These are phyloP conservation scores for Sylvia atricapilla DNA, from an alignment of 2,113 vertebrate genomes.

Conservation along the genomic window DNA sequence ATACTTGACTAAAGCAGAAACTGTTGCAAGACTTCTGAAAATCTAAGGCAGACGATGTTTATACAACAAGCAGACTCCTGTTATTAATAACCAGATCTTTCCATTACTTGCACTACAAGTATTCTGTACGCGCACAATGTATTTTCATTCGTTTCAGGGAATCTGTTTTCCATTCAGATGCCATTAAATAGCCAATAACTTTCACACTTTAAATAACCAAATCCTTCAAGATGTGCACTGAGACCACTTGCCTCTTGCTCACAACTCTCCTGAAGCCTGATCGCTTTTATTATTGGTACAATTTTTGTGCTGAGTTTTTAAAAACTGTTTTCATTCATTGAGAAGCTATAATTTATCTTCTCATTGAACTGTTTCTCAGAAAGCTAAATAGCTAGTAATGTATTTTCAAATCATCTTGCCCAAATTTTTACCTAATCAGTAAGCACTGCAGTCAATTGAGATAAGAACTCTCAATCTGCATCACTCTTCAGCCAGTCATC, in stretches of 20 bases:
- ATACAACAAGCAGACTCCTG: constrained; percentile 42
- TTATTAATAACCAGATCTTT: constrained; percentile 63
- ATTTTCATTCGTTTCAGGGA: constrained; percentile 14
- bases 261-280: not conserved
- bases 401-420: not conserved
- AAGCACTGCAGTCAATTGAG: not conserved
- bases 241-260: constrained; percentile 18
- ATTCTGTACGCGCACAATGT: not conserved
- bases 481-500: not conserved
- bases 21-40: constrained; percentile 25
- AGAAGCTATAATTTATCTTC: not conserved
- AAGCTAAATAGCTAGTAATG: not conserved
- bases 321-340: constrained; percentile 8
- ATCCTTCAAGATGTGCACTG: constrained; percentile 45
- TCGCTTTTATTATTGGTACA: not conserved
- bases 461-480: not conserved
- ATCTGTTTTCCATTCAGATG: constrained; percentile 54
- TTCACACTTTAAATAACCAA: constrained; percentile 56
- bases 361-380: not conserved
- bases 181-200: constrained; percentile 52
- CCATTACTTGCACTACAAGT: constrained; percentile 58
- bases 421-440: not conserved
- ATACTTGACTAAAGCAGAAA: constrained; percentile 26
- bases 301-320: not conserved
- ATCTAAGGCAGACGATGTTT: constrained; percentile 31